phyloP scores from a whole-genome alignment of 2,888 invertebrate species.

The Brenthis daphne region DNA sequence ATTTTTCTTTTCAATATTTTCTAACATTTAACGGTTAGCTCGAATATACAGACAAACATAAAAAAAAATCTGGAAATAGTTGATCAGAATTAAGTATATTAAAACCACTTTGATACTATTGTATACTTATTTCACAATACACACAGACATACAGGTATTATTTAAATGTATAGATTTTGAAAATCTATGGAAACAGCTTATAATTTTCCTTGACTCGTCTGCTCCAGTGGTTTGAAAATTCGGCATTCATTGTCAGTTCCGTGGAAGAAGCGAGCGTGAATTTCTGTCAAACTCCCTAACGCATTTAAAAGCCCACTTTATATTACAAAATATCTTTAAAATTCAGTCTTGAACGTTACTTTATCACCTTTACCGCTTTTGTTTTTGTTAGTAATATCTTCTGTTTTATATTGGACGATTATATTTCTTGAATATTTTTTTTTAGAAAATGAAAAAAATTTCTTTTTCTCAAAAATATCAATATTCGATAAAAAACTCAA shows the following conservation, averaged over 20 bases:
- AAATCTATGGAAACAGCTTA: slow-evolving; percentile 21
- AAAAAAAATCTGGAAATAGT: too few relatives aligned
- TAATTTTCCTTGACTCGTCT: slow-evolving; percentile 21
- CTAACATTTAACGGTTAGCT: too few relatives aligned
- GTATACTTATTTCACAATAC: too few relatives aligned
- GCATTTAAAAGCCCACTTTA: slow-evolving; percentile 19
- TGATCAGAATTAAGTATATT: too few relatives aligned
- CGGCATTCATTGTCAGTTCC: slow-evolving; percentile 26
- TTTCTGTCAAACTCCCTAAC: slow-evolving; percentile 23
- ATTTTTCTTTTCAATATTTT: too few relatives aligned
- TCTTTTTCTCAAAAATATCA: too few relatives aligned
- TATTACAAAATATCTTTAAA: slow-evolving; percentile 15
- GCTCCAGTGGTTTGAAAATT: slow-evolving; percentile 30
- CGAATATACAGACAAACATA: too few relatives aligned
- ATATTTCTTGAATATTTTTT: too few relatives aligned
- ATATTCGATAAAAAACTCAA: too few relatives aligned
- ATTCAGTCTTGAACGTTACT: background rate
- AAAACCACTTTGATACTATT: too few relatives aligned
- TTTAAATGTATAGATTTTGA: slow-evolving; percentile 10
- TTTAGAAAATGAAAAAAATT: too few relatives aligned
- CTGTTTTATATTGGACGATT: background rate
- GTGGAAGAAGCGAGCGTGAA: slow-evolving; percentile 29
- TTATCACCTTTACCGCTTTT: background rate
- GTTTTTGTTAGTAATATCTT: slow-evolving; percentile 1
- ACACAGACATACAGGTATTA: slow-evolving; percentile 5